Percentiles rank a stretch among this genome's conserved stretches.
Conservation (phyloP, 2,797 vertebrate species). For the Bryconaethiops microstoma region DNA sequence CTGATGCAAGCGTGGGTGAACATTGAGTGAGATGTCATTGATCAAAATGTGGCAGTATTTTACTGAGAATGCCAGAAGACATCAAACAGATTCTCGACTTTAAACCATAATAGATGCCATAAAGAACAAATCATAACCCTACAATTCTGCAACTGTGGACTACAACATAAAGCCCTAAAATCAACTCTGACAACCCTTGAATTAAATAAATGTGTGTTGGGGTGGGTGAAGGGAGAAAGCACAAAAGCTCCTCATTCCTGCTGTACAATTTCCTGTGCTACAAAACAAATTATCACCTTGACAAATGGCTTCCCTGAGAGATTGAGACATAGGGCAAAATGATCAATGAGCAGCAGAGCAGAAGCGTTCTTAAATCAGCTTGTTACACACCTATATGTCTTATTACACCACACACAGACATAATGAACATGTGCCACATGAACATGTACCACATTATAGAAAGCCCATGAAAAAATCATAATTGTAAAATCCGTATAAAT, state of each 20-base stretch:
- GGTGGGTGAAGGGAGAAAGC: constrained; percentile 41
- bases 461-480: neutral
- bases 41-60: neutral
- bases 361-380: constrained; percentile 69
- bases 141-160: neutral
- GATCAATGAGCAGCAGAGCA: constrained; percentile 72
- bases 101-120: neutral
- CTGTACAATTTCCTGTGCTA: constrained; percentile 62
- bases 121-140: neutral
- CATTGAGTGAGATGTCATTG: constrained; percentile 6
- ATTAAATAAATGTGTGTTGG: constrained; percentile 1
- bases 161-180: neutral
- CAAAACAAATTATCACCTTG: constrained; percentile 77
- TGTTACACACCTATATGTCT: constrained; percentile 57
- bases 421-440: neutral
- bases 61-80: neutral
- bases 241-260: constrained; percentile 53
- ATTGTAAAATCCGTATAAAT: neutral
- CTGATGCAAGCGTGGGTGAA: constrained; percentile 11
- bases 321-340: constrained; percentile 60
- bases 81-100: neutral
- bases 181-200: neutral
- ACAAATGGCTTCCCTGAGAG: constrained; percentile 72
- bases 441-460: neutral
- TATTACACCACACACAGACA: constrained; percentile 33